A percentile compares a stretch with the other conserved stretches of the same genome.
These are phyloP conservation scores for Xylocopa sonorina DNA, from an alignment of 1,140 invertebrate genomes.

Conservation along the genomic window DNA sequence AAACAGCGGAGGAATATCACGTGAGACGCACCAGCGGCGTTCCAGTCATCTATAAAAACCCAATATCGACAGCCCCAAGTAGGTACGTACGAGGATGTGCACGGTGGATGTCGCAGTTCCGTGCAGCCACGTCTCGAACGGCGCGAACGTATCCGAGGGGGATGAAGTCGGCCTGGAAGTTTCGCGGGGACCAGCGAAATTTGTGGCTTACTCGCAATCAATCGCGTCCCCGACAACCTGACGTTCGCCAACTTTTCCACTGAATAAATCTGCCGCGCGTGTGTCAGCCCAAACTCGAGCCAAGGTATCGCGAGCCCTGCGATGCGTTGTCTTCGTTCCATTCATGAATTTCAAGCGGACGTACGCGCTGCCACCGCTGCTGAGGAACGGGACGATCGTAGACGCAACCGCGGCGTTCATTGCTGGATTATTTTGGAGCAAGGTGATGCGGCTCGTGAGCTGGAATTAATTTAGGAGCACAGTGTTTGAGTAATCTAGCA, in stretches of 20 bases:
- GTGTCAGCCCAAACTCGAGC: background rate
- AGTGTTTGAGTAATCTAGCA: too few relatives aligned
- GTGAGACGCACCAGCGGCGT: background rate
- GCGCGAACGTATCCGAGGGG: background rate
- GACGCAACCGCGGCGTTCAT: too few relatives aligned
- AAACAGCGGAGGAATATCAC: background rate
- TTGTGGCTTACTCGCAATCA: conserved; percentile 1
- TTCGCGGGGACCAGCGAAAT: background rate
- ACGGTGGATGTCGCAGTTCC: too few relatives aligned
- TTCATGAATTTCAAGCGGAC: conserved; percentile 11
- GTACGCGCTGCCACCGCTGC: too few relatives aligned
- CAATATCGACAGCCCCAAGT: conserved; percentile 3
- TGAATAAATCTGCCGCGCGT: conserved; percentile 46
- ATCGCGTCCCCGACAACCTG: conserved; percentile 5
- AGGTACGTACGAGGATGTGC: background rate
- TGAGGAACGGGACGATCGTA: background rate
- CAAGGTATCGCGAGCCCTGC: background rate
- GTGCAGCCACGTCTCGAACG: background rate
- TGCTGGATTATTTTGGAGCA: too few relatives aligned
- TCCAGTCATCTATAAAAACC: background rate
- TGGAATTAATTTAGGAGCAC: too few relatives aligned
- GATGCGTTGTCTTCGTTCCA: background rate
- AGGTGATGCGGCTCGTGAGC: too few relatives aligned
- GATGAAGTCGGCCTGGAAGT: background rate
- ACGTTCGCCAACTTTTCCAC: conserved; percentile 45